Evolutionary conservation across 1,140 invertebrate species (phyloP), one percentile per base, ranked within the genome.

Genomic region (Zaprionus inermis): DNA sequence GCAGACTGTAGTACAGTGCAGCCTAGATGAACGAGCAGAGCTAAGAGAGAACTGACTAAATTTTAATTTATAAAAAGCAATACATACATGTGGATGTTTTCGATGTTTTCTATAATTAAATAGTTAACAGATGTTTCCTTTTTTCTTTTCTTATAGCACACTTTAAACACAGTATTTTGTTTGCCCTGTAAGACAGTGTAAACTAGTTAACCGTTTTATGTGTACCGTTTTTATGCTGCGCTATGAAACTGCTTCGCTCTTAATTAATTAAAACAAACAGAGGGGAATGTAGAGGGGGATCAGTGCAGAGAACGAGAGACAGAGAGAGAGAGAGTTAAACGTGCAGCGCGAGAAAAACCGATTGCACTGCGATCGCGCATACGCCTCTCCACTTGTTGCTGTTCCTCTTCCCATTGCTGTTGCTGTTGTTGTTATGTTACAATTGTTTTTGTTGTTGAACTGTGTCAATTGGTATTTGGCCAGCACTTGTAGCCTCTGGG

Each of bases 391-490:
- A 51, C 28, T 16, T 16, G 7, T 30, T 66, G 55, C 49, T 63
- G 55, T 41, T 34, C 6, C 38, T 64, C 10, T 38, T 56, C n/a
- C 34, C 67, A 44, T 54, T 61, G 51, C 36, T 56, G 41, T 18
- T 69, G 49, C n/a, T 72, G 18, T 30, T 66, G 55, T 30, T 64
- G 51, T 36, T 41, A 28, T 28, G 32, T 52, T 49, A 41, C 49
- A 64, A 36, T 60, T 41, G 61, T 34, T 67, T 49, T 71, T 69
- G 56, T 64, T 75, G 66, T 41, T 51, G 28, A 84, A 83, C 56
- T 84, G 81, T 83, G 81, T 80, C 81, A 83, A 83, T 80, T 79
- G 77, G 41, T 83, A 78, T 83, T 84, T 83, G 81, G 70, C 52
- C 73, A 80, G 66, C 80, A 83, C 76, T 79, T 64, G 46, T 60